A percentile compares a stretch with the other conserved stretches of the same genome.
phyloP scores from a whole-genome alignment of 2,113 vertebrate species.

The Melanocharis versteri region DNA sequence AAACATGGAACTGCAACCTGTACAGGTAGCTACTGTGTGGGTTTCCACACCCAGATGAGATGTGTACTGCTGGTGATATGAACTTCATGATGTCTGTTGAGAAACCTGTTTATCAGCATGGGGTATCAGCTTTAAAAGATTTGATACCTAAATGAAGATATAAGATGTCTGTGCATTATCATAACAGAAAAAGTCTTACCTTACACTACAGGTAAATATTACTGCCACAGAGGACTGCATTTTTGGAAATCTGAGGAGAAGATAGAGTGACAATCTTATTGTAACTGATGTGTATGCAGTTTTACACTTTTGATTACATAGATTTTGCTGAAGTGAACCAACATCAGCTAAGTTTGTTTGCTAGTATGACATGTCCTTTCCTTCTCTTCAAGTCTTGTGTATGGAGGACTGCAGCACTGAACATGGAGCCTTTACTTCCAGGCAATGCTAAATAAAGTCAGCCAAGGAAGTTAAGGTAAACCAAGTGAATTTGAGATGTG shows the following conservation, averaged over 20 bases:
- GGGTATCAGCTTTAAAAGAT: neutral
- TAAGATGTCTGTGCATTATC: neutral
- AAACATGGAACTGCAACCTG: neutral
- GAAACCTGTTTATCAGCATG: neutral
- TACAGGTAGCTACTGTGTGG: neutral
- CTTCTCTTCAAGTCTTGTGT: neutral
- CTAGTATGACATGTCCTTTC: neutral
- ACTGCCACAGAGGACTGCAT: neutral
- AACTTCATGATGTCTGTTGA: neutral
- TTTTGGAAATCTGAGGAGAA: conserved; percentile 1
- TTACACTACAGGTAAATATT: neutral
- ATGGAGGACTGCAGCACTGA: neutral
- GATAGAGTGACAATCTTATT: neutral
- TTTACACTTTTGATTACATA: neutral
- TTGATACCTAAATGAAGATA: neutral
- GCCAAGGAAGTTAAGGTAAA: neutral
- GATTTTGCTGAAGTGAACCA: conserved; percentile 34
- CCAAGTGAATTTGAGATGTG: neutral
- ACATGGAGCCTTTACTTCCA: neutral
- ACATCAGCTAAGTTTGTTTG: neutral
- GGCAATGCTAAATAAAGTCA: neutral
- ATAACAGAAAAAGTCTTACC: neutral
- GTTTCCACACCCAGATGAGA: neutral
- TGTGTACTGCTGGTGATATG: neutral
- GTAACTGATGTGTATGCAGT: neutral